These are phyloP conservation scores for Polypterus senegalus DNA, from an alignment of 2,113 vertebrate species.

Conservation along the genomic window DNA sequence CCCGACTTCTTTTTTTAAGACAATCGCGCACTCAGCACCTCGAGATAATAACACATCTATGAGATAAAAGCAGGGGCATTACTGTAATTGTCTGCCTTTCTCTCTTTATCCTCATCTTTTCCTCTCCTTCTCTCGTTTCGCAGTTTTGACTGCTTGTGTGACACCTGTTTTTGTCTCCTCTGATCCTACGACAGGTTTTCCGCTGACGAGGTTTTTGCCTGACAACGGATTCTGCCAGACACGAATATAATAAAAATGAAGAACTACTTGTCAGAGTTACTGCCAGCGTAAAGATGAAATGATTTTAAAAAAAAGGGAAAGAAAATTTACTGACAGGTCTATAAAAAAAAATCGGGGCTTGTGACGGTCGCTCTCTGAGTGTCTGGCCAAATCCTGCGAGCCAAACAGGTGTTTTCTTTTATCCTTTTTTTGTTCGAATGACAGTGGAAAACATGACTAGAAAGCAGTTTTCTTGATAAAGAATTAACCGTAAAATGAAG, in stretches of 20 bases:
- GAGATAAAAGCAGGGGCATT: constrained; percentile 83
- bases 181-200: constrained; percentile 70
- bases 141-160: constrained; percentile 81
- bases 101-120: constrained; percentile 72
- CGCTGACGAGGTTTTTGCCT: constrained; percentile 83
- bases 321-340: constrained; percentile 52
- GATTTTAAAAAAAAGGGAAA: constrained; percentile 30
- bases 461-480: background rate
- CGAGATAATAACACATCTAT: constrained; percentile 74
- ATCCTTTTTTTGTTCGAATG: constrained; percentile 31
- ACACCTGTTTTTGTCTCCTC: constrained; percentile 91
- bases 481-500: background rate
- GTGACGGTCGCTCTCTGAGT: constrained; percentile 50
- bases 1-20: constrained; percentile 65
- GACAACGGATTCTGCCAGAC: constrained; percentile 79
- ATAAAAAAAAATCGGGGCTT: constrained; percentile 35
- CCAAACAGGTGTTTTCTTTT: constrained; percentile 77
- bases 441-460: constrained; percentile 23
- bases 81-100: constrained; percentile 78
- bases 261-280: constrained; percentile 85
- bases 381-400: constrained; percentile 39
- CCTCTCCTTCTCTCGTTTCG: constrained; percentile 10
- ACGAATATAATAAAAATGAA: constrained; percentile 95
- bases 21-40: constrained; percentile 74
- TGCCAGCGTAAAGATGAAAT: constrained; percentile 76